Conservation (phyloP, 2,113 vertebrate genomes). For the Sander vitreus region DNA sequence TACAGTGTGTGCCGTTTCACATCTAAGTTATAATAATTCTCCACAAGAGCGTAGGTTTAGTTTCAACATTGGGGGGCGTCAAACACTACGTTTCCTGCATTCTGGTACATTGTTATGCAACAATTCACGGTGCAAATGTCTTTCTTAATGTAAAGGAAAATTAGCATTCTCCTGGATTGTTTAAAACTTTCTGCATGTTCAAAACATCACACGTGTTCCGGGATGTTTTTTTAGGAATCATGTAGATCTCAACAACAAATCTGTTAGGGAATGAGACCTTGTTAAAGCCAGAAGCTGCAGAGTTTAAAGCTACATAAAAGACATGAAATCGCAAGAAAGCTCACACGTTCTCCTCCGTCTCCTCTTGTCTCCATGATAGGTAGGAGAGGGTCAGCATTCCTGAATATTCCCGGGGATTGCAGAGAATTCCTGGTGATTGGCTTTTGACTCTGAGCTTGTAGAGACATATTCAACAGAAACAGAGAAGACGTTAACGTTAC, state of each 20-base stretch:
- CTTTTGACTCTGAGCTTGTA: conserved; percentile 23
- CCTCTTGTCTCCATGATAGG: neutral
- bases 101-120: too few relatives aligned
- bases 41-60: too few relatives aligned
- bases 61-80: too few relatives aligned
- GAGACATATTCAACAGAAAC: conserved; percentile 29
- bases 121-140: too few relatives aligned
- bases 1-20: neutral
- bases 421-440: conserved; percentile 26
- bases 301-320: neutral
- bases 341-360: neutral
- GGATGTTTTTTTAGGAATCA: too few relatives aligned
- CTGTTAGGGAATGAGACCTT: too few relatives aligned
- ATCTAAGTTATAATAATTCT: neutral
- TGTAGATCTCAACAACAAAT: too few relatives aligned
- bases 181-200: too few relatives aligned
- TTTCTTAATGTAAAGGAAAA: too few relatives aligned
- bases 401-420: neutral
- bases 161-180: too few relatives aligned
- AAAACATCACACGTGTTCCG: too few relatives aligned
- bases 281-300: neutral
- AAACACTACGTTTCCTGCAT: too few relatives aligned
- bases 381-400: neutral
- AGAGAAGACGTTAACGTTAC: neutral
- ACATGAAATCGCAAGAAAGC: neutral